Conservation (phyloP, 1,140 invertebrate genomes). For the Asbolus verrucosus region DNA sequence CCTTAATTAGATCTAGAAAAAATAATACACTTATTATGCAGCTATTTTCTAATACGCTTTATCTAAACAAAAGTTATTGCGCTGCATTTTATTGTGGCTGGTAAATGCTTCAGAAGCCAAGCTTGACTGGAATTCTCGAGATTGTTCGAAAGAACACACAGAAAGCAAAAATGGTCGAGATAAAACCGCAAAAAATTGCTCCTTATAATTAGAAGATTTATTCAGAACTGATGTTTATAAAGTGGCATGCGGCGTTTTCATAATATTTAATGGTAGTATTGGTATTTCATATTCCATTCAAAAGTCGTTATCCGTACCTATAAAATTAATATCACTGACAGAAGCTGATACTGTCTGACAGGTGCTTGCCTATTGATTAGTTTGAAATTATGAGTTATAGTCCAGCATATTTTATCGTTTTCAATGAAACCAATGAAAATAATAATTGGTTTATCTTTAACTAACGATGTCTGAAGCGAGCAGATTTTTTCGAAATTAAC, state of each 20-base stretch:
- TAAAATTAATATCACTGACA: slow-evolving; percentile 23
- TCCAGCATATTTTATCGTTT: slow-evolving; percentile 3
- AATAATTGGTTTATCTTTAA: too few relatives aligned
- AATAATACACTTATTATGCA: too few relatives aligned
- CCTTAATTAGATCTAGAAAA: too few relatives aligned
- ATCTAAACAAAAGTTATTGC: slow-evolving; percentile 1
- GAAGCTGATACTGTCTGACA: slow-evolving; percentile 20
- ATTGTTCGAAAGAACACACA: too few relatives aligned
- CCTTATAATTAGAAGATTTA: slow-evolving; percentile 2
- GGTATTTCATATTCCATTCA: slow-evolving; percentile 22
- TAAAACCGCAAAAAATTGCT: background rate
- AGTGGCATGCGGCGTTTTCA: slow-evolving; percentile 14
- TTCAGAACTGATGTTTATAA: slow-evolving; percentile 14
- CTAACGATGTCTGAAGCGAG: too few relatives aligned
- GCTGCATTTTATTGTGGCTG: slow-evolving; percentile 9
- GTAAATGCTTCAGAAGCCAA: too few relatives aligned
- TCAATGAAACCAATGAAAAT: too few relatives aligned
- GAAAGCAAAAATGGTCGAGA: slow-evolving; percentile 3
- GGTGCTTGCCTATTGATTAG: slow-evolving; percentile 9
- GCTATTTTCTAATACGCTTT: background rate
- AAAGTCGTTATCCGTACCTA: slow-evolving; percentile 19
- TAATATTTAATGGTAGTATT: slow-evolving; percentile 17
- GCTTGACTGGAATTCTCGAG: too few relatives aligned
- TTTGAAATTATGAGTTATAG: slow-evolving; percentile 1
- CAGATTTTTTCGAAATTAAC: too few relatives aligned